These are phyloP conservation scores for Xenentodon cancila DNA, from an alignment of 2,797 vertebrate genomes.

Conservation along the genomic window DNA sequence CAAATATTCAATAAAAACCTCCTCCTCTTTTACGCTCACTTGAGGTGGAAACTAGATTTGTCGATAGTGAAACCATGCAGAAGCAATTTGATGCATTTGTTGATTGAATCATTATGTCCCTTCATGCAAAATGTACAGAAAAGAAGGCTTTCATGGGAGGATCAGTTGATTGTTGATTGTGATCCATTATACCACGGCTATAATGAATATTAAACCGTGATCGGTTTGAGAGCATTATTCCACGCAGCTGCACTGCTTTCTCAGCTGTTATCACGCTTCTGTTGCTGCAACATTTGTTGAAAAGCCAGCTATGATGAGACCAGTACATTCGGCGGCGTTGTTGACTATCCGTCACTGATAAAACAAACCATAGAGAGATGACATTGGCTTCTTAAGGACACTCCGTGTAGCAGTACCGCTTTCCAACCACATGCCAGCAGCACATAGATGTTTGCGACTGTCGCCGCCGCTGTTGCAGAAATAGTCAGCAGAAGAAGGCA, in stretches of 20 bases:
- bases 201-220: background rate
- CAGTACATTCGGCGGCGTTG: no score
- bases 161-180: conserved; percentile 3
- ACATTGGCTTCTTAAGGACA: no score
- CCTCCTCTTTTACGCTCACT: conserved; percentile 30
- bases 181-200: background rate
- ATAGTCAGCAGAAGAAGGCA: no score
- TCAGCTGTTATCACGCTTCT: background rate
- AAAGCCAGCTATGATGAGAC: no score
- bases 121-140: conserved; percentile 13
- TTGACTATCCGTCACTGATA: no score
- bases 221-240: background rate
- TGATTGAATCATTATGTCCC: conserved; percentile 7
- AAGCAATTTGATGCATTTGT: conserved; percentile 15
- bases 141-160: background rate
- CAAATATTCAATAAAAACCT: conserved; percentile 25
- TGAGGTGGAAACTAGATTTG: conserved; percentile 32
- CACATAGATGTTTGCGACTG: no score
- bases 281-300: background rate
- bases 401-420: no score
- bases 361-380: no score
- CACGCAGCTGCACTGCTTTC: background rate
- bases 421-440: no score
- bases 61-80: conserved; percentile 23
- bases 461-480: no score